These are phyloP conservation scores for Megathymus violae DNA, from an alignment of 1,140 invertebrate genomes.

Conservation along the genomic window DNA sequence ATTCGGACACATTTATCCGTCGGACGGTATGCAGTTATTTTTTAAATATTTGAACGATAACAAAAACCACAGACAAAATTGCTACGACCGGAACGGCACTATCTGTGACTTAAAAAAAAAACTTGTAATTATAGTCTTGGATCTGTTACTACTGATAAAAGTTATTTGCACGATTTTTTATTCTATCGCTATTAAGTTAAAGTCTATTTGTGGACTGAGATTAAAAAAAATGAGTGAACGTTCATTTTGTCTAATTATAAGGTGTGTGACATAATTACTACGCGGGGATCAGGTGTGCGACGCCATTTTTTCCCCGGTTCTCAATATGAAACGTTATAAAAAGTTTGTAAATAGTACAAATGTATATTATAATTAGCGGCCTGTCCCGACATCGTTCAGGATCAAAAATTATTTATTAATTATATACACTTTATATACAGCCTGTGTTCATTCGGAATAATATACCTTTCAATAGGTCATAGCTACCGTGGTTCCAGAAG, in stretches of 20 bases:
- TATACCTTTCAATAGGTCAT: too few relatives aligned
- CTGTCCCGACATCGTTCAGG: too few relatives aligned
- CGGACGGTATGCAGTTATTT: constrained; percentile 12
- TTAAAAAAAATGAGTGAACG: constrained; percentile 56
- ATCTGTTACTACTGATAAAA: constrained; percentile 42
- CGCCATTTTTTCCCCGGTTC: constrained; percentile 47
- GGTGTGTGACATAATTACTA: constrained; percentile 71
- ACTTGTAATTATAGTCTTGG: constrained; percentile 65
- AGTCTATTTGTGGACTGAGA: constrained; percentile 46
- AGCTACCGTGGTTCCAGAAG: too few relatives aligned
- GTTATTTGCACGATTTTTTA: constrained; percentile 22
- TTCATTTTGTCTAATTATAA: constrained; percentile 62
- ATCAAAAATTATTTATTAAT: too few relatives aligned
- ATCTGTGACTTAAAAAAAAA: constrained; percentile 63
- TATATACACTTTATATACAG: too few relatives aligned
- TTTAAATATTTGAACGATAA: constrained; percentile 32
- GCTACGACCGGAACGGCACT: constrained; percentile 54
- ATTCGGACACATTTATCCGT: neutral
- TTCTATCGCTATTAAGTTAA: constrained; percentile 40
- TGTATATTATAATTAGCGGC: too few relatives aligned
- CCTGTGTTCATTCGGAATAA: too few relatives aligned
- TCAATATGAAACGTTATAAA: constrained; percentile 21
- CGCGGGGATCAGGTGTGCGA: constrained; percentile 43
- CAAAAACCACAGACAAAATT: constrained; percentile 53
- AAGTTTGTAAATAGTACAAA: too few relatives aligned